Conservation (phyloP, 1,140 invertebrate genomes). For the Sminthurinus signatus region DNA sequence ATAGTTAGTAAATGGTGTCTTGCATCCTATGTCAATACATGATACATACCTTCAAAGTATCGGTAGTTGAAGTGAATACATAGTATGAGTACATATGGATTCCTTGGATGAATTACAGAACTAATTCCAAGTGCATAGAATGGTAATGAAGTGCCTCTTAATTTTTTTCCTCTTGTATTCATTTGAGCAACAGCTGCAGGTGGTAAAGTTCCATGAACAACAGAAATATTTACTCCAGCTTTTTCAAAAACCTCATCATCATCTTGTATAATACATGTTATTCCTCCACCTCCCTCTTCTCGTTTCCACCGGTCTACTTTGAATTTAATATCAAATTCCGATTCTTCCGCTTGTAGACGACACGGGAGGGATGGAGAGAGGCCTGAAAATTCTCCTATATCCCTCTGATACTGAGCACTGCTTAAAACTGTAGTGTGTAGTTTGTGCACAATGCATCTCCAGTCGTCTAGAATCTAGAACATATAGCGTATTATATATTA, state of each 20-base stretch:
- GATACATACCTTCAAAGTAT: conserved; percentile 87
- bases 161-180: conserved; percentile 80
- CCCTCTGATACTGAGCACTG: too few relatives aligned
- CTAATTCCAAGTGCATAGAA: conserved; percentile 96
- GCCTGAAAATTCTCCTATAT: too few relatives aligned
- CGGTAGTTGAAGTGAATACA: conserved; percentile 98
- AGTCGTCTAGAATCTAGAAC: too few relatives aligned
- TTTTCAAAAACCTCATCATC: conserved; percentile 93
- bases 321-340: conserved; percentile 69
- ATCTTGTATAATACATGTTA: conserved; percentile 94
- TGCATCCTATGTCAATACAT: too few relatives aligned
- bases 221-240: conserved; percentile 94
- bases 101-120: conserved; percentile 92
- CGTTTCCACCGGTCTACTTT: conserved; percentile 81
- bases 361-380: too few relatives aligned
- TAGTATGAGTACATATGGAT: conserved; percentile 92
- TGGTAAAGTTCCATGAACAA: conserved; percentile 79
- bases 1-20: too few relatives aligned
- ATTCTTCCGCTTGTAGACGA: conserved; percentile 80
- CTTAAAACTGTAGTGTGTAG: too few relatives aligned
- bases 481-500: too few relatives aligned
- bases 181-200: conserved; percentile 80
- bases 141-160: conserved; percentile 64
- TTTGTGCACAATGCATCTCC: too few relatives aligned
- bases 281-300: conserved; percentile 86